Percentiles rank a stretch among this genome's conserved stretches.
phyloP scores from a whole-genome alignment of 2,888 invertebrate species.

The Drosophila birchii region DNA sequence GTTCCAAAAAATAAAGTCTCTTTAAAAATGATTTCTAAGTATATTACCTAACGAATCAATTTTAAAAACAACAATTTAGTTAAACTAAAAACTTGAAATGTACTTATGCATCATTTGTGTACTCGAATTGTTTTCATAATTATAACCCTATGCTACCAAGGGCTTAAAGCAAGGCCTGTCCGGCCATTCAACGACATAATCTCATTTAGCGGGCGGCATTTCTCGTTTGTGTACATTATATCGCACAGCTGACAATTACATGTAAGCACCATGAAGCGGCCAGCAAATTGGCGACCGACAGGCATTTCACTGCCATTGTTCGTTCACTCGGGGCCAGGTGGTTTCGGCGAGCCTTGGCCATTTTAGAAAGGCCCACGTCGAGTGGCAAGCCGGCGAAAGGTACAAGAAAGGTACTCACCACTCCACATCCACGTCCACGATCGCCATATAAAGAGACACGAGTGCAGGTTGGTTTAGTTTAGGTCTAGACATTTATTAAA shows the following conservation, averaged over 20 bases:
- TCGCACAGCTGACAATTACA: conserved; percentile 32
- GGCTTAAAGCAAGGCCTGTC: conserved; percentile 8
- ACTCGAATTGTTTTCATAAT: conserved; percentile 4
- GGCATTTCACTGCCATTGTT: conserved; percentile 49
- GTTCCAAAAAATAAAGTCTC: too few relatives aligned
- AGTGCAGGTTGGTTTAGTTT: conserved; percentile 47
- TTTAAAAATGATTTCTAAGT: too few relatives aligned
- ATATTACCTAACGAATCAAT: neutral
- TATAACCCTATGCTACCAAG: conserved; percentile 1
- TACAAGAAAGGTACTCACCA: conserved; percentile 33
- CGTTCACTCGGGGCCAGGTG: conserved; percentile 27
- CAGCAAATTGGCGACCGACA: conserved; percentile 47
- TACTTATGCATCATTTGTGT: conserved; percentile 1
- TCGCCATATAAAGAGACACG: conserved; percentile 19
- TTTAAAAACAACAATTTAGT: neutral
- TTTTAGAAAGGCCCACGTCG: conserved; percentile 45
- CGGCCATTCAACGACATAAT: conserved; percentile 24
- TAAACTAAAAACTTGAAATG: neutral
- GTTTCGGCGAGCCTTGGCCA: conserved; percentile 21
- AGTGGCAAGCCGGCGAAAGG: conserved; percentile 34
- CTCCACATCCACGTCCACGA: conserved; percentile 11
- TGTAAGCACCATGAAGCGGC: conserved; percentile 38
- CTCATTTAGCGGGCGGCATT: conserved; percentile 36
- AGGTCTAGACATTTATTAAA: conserved; percentile 67
- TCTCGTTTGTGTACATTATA: conserved; percentile 13